These are phyloP conservation scores for Quadroppia sp. DNA, from an alignment of 2,888 invertebrate genomes.

Conservation along the genomic window DNA sequence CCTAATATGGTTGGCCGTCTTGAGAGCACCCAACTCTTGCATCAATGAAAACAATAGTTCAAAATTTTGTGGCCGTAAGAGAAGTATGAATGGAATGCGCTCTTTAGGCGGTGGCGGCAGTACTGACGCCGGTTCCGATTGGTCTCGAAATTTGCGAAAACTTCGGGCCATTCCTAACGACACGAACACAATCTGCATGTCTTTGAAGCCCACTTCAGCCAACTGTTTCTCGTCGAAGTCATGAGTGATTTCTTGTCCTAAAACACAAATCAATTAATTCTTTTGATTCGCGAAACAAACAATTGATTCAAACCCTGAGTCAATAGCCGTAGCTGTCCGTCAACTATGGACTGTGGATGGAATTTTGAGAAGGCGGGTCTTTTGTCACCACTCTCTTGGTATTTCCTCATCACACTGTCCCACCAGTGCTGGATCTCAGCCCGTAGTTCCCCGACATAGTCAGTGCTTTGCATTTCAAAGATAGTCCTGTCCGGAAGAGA, in stretches of 20 bases:
- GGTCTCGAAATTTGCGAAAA: constrained; percentile 61
- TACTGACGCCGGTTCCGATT: constrained; percentile 75
- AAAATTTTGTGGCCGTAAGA: constrained; percentile 80
- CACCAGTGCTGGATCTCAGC: constrained; percentile 96
- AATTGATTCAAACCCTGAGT: constrained; percentile 32
- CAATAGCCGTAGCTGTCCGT: constrained; percentile 37
- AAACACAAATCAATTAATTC: background rate
- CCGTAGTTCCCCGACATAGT: constrained; percentile 82
- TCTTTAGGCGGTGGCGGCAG: constrained; percentile 75
- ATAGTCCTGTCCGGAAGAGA: constrained; percentile 57
- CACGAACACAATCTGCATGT: constrained; percentile 86
- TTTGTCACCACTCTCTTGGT: background rate
- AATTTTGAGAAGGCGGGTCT: constrained; percentile 3
- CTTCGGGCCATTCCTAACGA: constrained; percentile 73
- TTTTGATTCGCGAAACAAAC: no score
- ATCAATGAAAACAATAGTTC: constrained; percentile 83
- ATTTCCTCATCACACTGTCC: constrained; percentile 57
- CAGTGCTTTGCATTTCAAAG: constrained; percentile 74
- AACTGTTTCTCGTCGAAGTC: constrained; percentile 88
- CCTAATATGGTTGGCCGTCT: constrained; percentile 74
- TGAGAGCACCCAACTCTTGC: constrained; percentile 83
- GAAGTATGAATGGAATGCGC: constrained; percentile 74
- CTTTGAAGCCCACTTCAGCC: constrained; percentile 88
- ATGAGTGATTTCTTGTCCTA: constrained; percentile 81
- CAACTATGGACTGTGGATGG: background rate